Percentiles rank a stretch among this genome's conserved stretches.
phyloP scores from a whole-genome alignment of 2,113 vertebrate species.

The Irena cyanogastra region DNA sequence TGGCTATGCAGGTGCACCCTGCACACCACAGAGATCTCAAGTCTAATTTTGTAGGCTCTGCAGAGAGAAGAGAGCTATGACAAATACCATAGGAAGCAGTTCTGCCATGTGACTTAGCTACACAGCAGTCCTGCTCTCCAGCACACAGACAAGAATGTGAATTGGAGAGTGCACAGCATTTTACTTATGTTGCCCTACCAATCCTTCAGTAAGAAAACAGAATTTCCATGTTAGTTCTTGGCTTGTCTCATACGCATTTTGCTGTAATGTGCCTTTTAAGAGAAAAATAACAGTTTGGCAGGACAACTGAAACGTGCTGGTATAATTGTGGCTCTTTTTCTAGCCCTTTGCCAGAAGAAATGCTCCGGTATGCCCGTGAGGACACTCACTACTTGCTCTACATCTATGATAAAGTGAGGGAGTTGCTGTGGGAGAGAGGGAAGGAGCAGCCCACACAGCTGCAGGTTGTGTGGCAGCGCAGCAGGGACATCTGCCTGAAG shows the following conservation, averaged over 20 bases:
- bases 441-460: slow-evolving; percentile 78
- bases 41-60: not conserved
- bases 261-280: not conserved
- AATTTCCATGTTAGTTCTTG: not conserved
- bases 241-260: not conserved
- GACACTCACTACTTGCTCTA: slow-evolving; percentile 97
- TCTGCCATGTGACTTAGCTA: not conserved
- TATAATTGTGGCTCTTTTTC: not conserved
- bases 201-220: not conserved
- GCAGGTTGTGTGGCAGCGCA: slow-evolving; percentile 88
- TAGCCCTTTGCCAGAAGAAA: slow-evolving; percentile 93
- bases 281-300: not conserved
- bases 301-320: not conserved
- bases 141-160: not conserved
- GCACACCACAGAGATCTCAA: not conserved
- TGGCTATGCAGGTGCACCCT: not conserved
- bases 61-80: not conserved
- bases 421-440: slow-evolving; percentile 77
- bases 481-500: slow-evolving; percentile 89
- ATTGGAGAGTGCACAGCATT: not conserved
- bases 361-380: slow-evolving; percentile 85
- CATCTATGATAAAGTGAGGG: slow-evolving; percentile 85
- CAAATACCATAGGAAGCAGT: not conserved
- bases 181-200: not conserved
- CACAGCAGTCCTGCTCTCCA: not conserved